Percentiles rank a stretch among this genome's conserved stretches.
Evolutionary conservation across 2,113 vertebrate genomes (phyloP).

Genomic region (Pycnonotus jocosus): DNA sequence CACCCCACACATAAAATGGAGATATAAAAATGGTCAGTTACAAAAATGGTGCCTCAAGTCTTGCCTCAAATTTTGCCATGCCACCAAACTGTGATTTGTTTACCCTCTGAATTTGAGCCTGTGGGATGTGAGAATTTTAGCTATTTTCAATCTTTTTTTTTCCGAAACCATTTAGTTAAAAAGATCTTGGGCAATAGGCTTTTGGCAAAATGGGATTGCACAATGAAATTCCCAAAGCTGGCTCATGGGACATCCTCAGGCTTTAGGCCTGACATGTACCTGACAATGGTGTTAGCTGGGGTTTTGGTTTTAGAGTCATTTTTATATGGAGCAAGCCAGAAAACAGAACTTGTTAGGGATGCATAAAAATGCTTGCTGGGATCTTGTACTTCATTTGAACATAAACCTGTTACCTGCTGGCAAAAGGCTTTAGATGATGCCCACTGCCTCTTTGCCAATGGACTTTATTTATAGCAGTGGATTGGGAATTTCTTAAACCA

Average conservation of each 20-base stretch:
- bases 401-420: background rate
- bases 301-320: background rate
- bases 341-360: background rate
- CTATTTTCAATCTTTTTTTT: background rate
- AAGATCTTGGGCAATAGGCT: background rate
- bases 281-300: background rate
- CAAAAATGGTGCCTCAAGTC: background rate
- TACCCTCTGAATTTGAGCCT: background rate
- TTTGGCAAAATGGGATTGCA: background rate
- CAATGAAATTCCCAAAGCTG: background rate
- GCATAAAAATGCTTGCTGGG: background rate
- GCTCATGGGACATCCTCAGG: background rate
- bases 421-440: background rate
- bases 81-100: background rate
- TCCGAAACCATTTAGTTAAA: background rate
- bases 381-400: background rate
- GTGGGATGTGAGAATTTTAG: background rate
- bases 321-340: background rate
- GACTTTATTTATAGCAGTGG: background rate
- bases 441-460: background rate
- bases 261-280: background rate
- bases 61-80: background rate
- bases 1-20: background rate
- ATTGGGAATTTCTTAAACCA: background rate
- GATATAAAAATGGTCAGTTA: background rate